Conservation (phyloP, 2,113 vertebrate genomes). For the Promerops cafer region DNA sequence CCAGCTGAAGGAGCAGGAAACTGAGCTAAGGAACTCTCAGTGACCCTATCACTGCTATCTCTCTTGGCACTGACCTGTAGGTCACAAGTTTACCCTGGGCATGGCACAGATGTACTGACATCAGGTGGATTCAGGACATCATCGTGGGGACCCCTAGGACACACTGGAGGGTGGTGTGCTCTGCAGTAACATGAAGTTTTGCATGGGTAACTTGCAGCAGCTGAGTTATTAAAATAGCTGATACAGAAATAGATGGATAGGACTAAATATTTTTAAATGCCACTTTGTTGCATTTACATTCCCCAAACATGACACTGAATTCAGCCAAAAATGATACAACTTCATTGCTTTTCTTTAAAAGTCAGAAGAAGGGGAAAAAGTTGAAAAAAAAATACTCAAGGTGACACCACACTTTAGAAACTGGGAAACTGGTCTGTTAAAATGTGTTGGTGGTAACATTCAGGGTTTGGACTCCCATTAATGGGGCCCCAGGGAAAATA, state of each 20-base stretch:
- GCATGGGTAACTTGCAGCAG: background rate
- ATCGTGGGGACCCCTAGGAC: background rate
- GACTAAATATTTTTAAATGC: background rate
- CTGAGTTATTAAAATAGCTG: background rate
- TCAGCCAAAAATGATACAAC: background rate
- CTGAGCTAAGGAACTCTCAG: conserved; percentile 36
- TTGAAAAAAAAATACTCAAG: conserved; percentile 8
- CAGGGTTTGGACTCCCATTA: conserved; percentile 52
- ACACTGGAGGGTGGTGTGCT: background rate
- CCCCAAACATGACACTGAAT: background rate
- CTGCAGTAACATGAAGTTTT: background rate
- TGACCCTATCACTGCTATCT: background rate
- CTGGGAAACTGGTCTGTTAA: conserved; percentile 25
- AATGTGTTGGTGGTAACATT: conserved; percentile 55
- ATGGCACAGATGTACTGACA: background rate
- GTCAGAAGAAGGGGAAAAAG: background rate
- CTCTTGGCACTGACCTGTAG: background rate
- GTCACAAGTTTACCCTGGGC: conserved; percentile 12
- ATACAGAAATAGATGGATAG: background rate
- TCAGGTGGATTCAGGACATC: background rate
- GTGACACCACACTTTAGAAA: conserved; percentile 43
- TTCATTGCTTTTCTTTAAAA: background rate
- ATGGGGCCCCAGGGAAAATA: conserved; percentile 65
- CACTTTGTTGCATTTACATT: background rate
- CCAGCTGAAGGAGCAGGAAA: conserved; percentile 54